Percentiles rank a stretch among this genome's conserved stretches.
phyloP scores from a whole-genome alignment of 1,140 invertebrate species.

The Heliconius himera region DNA sequence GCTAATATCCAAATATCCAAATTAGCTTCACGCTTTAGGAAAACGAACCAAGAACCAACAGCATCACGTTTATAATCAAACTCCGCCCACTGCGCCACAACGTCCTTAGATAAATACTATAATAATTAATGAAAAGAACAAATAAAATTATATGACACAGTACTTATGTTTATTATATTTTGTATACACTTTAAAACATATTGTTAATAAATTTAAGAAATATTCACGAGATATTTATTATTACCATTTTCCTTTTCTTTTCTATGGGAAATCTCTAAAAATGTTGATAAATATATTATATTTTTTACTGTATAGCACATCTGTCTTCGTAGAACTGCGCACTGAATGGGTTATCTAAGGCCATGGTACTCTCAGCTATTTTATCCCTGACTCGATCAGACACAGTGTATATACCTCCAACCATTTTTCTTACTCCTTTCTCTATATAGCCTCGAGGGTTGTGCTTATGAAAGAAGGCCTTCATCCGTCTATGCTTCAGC shows the following conservation, averaged over 20 bases:
- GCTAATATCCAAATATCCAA: no score
- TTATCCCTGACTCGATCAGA: conserved; percentile 64
- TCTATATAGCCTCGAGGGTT: conserved; percentile 49
- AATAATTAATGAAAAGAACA: neutral
- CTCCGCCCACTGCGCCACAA: no score
- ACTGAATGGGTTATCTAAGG: conserved; percentile 62
- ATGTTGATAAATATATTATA: neutral
- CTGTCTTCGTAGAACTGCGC: conserved; percentile 65
- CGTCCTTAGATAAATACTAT: neutral
- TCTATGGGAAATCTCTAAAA: neutral
- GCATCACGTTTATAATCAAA: no score
- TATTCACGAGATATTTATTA: neutral
- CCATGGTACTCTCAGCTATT: conserved; percentile 59
- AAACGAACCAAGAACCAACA: no score
- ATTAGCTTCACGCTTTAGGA: no score
- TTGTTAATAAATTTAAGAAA: neutral
- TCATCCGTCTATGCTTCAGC: conserved; percentile 55
- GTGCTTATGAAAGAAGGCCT: conserved; percentile 60
- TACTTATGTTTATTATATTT: conserved; percentile 2
- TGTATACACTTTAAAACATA: neutral
- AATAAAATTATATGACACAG: neutral
- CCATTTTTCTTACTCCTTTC: conserved; percentile 53
- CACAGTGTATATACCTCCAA: conserved; percentile 59
- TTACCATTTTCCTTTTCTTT: neutral
- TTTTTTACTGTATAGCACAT: conserved; percentile 53